Percentiles rank a stretch among this genome's conserved stretches.
Evolutionary conservation across 2,888 invertebrate species (phyloP).

Genomic region (Ethmia dodecea): DNA sequence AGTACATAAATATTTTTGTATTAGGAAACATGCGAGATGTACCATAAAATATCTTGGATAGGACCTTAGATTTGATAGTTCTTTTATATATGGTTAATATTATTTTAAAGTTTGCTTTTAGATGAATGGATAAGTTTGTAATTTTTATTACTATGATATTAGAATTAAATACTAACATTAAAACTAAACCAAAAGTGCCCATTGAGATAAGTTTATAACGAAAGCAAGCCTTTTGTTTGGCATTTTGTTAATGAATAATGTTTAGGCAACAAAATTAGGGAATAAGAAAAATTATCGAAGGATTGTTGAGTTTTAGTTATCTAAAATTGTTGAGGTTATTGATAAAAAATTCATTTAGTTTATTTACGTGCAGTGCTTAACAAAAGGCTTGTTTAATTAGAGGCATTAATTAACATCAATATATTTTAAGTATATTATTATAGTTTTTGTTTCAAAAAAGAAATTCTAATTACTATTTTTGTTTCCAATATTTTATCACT

Average conservation of each 20-base stretch:
- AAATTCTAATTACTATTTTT: slow-evolving; percentile 77
- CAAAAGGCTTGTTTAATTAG: slow-evolving; percentile 71
- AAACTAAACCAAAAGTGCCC: slow-evolving; percentile 78
- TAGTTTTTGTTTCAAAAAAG: slow-evolving; percentile 75
- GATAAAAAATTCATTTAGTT: slow-evolving; percentile 56
- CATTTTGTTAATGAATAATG: slow-evolving; percentile 67
- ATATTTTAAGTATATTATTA: slow-evolving; percentile 73
- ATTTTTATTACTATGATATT: slow-evolving; percentile 71
- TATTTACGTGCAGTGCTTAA: slow-evolving; percentile 61
- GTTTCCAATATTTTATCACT: slow-evolving; percentile 77
- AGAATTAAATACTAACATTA: slow-evolving; percentile 73
- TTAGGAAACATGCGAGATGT: slow-evolving; percentile 64
- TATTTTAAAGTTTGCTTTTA: slow-evolving; percentile 73
- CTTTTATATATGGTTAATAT: slow-evolving; percentile 71
- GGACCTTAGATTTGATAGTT: slow-evolving; percentile 72
- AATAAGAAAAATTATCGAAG: slow-evolving; percentile 68
- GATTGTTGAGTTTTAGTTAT: slow-evolving; percentile 73
- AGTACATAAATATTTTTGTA: slow-evolving; percentile 76
- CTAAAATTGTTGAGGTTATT: slow-evolving; percentile 73
- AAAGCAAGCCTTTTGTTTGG: slow-evolving; percentile 68
- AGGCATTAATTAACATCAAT: slow-evolving; percentile 76
- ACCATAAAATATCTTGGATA: slow-evolving; percentile 67
- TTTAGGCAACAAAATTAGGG: slow-evolving; percentile 75
- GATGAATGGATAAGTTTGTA: slow-evolving; percentile 67
- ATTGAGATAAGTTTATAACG: slow-evolving; percentile 76